Evolutionary conservation across 2,797 vertebrate genomes (phyloP).

Genomic region (Anguilla pacifica): DNA sequence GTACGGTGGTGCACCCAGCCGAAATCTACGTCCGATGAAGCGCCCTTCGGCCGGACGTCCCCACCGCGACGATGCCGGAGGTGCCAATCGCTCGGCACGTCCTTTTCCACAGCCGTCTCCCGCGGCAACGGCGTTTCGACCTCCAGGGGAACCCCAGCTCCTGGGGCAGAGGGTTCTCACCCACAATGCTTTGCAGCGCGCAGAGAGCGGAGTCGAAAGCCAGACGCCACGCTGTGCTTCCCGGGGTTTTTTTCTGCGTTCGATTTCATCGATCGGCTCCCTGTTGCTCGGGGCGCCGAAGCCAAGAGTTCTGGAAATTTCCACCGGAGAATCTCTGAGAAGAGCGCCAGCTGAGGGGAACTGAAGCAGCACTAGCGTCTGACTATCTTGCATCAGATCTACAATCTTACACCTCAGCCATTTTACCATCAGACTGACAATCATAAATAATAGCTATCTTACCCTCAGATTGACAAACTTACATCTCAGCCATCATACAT

Average conservation of each 20-base stretch:
- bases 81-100: neutral
- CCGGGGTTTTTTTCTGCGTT: neutral
- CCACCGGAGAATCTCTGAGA: neutral
- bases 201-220: neutral
- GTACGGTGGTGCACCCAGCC: neutral
- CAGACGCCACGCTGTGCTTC: neutral
- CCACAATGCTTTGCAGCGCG: neutral
- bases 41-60: too few relatives aligned
- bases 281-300: neutral
- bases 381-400: too few relatives aligned
- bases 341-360: neutral
- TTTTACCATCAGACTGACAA: too few relatives aligned
- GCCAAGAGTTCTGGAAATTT: neutral
- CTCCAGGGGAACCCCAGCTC: too few relatives aligned
- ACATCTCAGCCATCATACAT: too few relatives aligned
- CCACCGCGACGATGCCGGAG: neutral
- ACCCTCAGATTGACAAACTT: too few relatives aligned
- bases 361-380: neutral
- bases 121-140: neutral
- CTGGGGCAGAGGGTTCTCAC: too few relatives aligned
- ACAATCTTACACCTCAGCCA: too few relatives aligned
- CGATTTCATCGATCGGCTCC: neutral
- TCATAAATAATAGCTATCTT: too few relatives aligned
- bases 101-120: neutral
- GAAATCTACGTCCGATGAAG: neutral